A percentile compares a stretch with the other conserved stretches of the same genome.
phyloP scores from a whole-genome alignment of 2,797 vertebrate species.

The Fratercula arctica region DNA sequence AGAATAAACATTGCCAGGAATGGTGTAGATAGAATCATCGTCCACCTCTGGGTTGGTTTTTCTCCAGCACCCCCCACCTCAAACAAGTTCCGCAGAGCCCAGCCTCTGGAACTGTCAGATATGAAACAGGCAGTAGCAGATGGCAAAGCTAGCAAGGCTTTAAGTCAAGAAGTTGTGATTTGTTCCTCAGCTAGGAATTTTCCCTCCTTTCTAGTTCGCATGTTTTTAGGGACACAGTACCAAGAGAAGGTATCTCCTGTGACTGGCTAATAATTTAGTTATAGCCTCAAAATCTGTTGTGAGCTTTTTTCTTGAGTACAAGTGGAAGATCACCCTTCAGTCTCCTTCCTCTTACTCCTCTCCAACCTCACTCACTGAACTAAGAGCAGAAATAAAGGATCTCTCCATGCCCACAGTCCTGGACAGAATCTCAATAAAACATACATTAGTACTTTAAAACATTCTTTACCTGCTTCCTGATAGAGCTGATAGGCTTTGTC shows the following conservation, averaged over 20 bases:
- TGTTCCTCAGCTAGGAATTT: neutral
- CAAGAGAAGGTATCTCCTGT: neutral
- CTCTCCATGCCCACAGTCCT: neutral
- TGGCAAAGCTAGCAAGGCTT: neutral
- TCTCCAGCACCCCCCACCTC: neutral
- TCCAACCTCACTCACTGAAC: neutral
- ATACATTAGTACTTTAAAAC: neutral
- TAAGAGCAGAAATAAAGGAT: neutral
- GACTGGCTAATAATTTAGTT: neutral
- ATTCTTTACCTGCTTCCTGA: slow-evolving; percentile 88
- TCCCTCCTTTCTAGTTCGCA: neutral
- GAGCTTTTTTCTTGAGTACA: neutral
- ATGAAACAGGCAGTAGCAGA: neutral
- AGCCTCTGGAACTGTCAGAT: neutral
- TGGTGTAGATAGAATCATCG: too few relatives aligned
- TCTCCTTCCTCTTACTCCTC: neutral
- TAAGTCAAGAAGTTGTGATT: neutral
- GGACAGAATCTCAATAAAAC: neutral
- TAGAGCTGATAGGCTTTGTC: slow-evolving; percentile 86
- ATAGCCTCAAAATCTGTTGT: neutral
- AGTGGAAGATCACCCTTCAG: neutral
- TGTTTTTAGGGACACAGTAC: neutral
- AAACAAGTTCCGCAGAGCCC: neutral
- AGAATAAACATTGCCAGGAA: neutral
- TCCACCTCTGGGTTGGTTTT: too few relatives aligned